Evolutionary conservation across 2,113 vertebrate species (phyloP).

Genomic region (human (Homo sapiens)): GRCh38 chr4:76310001-76310500

Average conservation of each 20-base stretch:
- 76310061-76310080: background rate
- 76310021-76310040: background rate
- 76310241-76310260: background rate
- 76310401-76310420: background rate
- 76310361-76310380: background rate
- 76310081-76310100: background rate
- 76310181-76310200: background rate
- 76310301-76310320: background rate
- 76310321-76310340: background rate
- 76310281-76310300: background rate
- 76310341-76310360: background rate
- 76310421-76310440: background rate
- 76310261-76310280: background rate
- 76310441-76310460: background rate
- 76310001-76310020: background rate
- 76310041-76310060: background rate
- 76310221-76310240: background rate
- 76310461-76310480: background rate
- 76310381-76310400: background rate
- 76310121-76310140: constrained; percentile 56
- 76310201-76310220: background rate
- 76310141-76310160: background rate
- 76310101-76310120: constrained; percentile 1
- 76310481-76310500: background rate
- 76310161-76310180: background rate